phyloP scores from a whole-genome alignment of 2,113 vertebrate species.

The Colaptes auratus region DNA sequence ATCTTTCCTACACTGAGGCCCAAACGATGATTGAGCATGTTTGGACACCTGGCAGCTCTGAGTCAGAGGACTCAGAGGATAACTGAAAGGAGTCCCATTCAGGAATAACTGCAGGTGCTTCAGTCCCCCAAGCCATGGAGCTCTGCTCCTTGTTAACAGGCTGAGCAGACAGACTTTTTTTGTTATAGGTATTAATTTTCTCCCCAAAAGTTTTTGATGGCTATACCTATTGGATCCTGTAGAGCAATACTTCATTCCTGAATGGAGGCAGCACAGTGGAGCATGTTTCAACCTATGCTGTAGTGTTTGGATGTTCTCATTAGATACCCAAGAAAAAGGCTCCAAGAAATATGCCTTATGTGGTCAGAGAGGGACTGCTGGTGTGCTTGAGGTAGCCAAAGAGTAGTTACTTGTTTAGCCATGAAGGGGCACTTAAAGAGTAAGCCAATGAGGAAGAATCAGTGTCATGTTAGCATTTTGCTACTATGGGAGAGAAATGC shows the following conservation, averaged over 20 bases:
- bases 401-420: not conserved
- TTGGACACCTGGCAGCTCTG: not conserved
- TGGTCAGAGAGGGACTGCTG: not conserved
- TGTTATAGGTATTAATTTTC: not conserved
- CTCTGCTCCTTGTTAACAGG: not conserved
- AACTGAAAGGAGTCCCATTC: not conserved
- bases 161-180: not conserved
- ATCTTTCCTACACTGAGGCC: too few relatives aligned
- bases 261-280: not conserved
- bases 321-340: not conserved
- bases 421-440: not conserved
- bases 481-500: not conserved
- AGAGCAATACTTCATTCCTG: not conserved
- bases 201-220: not conserved
- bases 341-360: not conserved
- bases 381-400: not conserved
- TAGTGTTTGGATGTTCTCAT: not conserved
- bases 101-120: not conserved
- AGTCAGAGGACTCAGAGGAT: not conserved
- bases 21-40: not conserved
- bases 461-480: not conserved
- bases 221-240: not conserved
- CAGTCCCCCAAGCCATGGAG: not conserved
- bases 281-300: not conserved
- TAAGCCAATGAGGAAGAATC: not conserved